Conservation (phyloP, 1,140 invertebrate genomes). For the Micrasema longulum region DNA sequence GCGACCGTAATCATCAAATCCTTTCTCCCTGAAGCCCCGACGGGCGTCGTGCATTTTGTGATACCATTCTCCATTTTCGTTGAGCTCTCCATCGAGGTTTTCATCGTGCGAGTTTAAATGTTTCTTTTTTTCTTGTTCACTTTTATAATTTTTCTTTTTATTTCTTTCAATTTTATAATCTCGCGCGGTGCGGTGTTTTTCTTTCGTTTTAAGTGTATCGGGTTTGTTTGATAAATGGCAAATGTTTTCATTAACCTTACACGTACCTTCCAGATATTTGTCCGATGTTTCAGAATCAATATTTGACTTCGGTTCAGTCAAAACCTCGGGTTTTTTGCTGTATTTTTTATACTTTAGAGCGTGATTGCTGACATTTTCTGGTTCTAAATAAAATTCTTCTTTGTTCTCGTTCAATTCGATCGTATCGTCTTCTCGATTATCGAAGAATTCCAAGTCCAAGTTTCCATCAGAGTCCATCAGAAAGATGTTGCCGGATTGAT, state of each 20-base stretch:
- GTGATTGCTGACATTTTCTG: constrained; percentile 18
- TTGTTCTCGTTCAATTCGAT: constrained; percentile 35
- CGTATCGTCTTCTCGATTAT: background rate
- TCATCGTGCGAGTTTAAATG: background rate
- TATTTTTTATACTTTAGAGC: background rate
- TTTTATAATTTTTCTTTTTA: constrained; percentile 4
- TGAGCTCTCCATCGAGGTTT: background rate
- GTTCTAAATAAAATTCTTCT: constrained; percentile 12
- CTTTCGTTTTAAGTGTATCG: no score
- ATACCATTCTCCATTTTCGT: constrained; percentile 8
- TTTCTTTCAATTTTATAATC: background rate
- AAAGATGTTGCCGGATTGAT: no score
- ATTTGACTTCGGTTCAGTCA: no score
- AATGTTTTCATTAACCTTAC: no score
- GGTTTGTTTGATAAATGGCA: no score
- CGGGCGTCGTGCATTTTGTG: constrained; percentile 11
- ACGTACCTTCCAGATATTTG: no score
- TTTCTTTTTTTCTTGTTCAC: constrained; percentile 7
- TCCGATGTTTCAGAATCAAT: no score
- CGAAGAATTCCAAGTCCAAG: no score
- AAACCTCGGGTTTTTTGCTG: background rate
- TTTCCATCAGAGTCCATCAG: no score
- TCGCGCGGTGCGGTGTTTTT: background rate
- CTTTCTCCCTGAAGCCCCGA: background rate
- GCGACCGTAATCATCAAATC: background rate